Evolutionary conservation across 2,797 vertebrate species (phyloP), one percentile per base, ranked within the genome.

Genomic region (Lindbergichthys nudifrons): DNA sequence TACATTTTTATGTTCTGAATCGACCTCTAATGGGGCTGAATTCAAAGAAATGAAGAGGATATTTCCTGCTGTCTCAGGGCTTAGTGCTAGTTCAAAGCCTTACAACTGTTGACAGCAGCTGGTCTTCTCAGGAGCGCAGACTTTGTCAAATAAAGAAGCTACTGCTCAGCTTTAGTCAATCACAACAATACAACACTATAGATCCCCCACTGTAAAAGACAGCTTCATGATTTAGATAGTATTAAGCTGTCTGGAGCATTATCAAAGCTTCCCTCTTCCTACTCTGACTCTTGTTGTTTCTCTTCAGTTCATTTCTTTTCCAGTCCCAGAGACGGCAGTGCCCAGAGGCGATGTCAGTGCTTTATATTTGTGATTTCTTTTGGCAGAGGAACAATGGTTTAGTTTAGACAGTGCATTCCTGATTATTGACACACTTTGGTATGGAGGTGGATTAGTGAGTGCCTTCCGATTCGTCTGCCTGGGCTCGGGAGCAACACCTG

Each of bases 61-160:
- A 88, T 90, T 74, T 91, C 91, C 89, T 86, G 87, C 91, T 88
- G 91, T 87, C 86, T 85, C 21, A 51, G 65, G 75, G 80, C 85
- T 92, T 88, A 91, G 78, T 45, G 65, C 32, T 41, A 42, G 63
- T 91, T 92, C 82, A 91, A 91, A 93, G 91, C 86, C 79, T 50
- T 84, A 88, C 88, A 90, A 69, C 87, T 75, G 94, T 84, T 88
- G 93, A 95, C 74, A 92, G 64, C 92, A 89, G 94, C 92, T n/a
- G 93, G 82, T 62, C 85, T 63, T 85, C 83, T 89, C 65, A 60
- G 91, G 93, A 94, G 91, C 92, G 3, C 87, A 48, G 54, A 87
- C 86, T 87, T 82, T 87, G 80, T 86, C 82, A 84, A 82, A n/a
- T 77, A 87, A 85, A 61, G 82, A 75, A 70, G 80, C 81, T 47